Percentiles rank a stretch among this genome's conserved stretches.
Conservation (phyloP, 1,140 invertebrate genomes). For the Drosophila mojavensis region DNA sequence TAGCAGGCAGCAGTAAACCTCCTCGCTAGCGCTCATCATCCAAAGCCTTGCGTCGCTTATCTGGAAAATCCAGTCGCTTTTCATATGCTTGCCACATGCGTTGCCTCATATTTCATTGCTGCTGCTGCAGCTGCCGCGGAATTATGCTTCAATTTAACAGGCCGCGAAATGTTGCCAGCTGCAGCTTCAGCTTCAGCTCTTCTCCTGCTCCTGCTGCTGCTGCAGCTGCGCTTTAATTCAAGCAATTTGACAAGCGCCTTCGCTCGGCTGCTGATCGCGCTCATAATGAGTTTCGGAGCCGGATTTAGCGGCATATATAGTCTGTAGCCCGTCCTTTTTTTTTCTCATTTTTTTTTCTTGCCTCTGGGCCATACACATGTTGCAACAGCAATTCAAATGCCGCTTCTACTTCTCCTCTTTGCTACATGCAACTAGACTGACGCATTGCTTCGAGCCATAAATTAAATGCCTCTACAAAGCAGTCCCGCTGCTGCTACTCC, state of each 20-base stretch:
- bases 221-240: conserved; percentile 57
- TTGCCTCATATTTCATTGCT: conserved; percentile 71
- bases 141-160: conserved; percentile 77
- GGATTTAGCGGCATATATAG: conserved; percentile 5
- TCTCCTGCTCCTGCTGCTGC: conserved; percentile 2
- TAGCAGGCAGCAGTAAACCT: neutral
- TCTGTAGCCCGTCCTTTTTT: neutral
- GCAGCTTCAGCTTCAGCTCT: neutral
- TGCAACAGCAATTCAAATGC: conserved; percentile 24
- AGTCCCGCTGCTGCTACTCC: neutral
- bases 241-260: conserved; percentile 71
- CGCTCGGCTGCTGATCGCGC: conserved; percentile 48
- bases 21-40: conserved; percentile 3
- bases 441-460: conserved; percentile 68
- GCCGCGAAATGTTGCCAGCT: conserved; percentile 68
- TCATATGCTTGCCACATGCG: conserved; percentile 76
- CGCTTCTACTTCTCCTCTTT: neutral
- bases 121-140: conserved; percentile 42
- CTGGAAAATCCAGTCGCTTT: conserved; percentile 57
- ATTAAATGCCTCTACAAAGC: conserved; percentile 62
- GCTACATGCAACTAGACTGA: conserved; percentile 35
- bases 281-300: conserved; percentile 57
- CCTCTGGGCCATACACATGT: conserved; percentile 59
- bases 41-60: conserved; percentile 11
- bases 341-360: conserved; percentile 7